Base-by-base conservation (phyloP, 2,888 invertebrate genomes). In the Drosophila paranaensis region DNA sequence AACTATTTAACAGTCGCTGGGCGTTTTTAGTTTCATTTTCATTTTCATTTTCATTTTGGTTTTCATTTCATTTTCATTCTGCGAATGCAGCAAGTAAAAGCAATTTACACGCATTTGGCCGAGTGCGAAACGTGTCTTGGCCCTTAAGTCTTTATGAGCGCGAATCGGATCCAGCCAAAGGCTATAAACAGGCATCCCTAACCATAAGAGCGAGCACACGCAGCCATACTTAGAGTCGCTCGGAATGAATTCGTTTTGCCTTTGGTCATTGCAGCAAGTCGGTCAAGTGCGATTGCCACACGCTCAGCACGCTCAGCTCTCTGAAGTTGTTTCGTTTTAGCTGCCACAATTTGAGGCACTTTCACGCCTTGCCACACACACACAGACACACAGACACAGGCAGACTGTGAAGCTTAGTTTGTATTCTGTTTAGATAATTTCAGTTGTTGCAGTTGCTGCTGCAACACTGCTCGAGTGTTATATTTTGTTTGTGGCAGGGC, bases 21-120 rank as follows among this genome's bases (percentile, higher is more conserved):
- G 74, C 77, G 81, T 77, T 79, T 81, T 83, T 75, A 77, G 86
- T 84, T 86, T 86, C 77, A 39, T 53, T 53, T 53, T 53, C 51
- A 20, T 51, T 51, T 35, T 16, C 77, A 3, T 51, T 51, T 51
- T 16, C 77, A 75, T 83, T 84, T 20, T 20, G 20, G 20, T 20
- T 20, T 82, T 81, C 79, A 72, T 82, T 86, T 61, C 56, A 60
- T 66, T 70, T 50, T 61, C 56, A 60, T 66, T 70, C 43, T 46
- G 79, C 71, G 60, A 74, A 61, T 74, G 79, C 79, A 68, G 71
- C 68, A 63, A 86, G 81, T 76, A 85, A 81, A 88, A 79, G 85
- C 84, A 77, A 81, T 85, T 86, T 79, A 77, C 84, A 80, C 85
- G 81, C 79, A 73, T 84, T 82, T 78, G 70, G 70, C 54, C 70